Evolutionary conservation across 2,113 vertebrate genomes (phyloP), one percentile per base, ranked within the genome.

Genomic region (Verasper variegatus): DNA sequence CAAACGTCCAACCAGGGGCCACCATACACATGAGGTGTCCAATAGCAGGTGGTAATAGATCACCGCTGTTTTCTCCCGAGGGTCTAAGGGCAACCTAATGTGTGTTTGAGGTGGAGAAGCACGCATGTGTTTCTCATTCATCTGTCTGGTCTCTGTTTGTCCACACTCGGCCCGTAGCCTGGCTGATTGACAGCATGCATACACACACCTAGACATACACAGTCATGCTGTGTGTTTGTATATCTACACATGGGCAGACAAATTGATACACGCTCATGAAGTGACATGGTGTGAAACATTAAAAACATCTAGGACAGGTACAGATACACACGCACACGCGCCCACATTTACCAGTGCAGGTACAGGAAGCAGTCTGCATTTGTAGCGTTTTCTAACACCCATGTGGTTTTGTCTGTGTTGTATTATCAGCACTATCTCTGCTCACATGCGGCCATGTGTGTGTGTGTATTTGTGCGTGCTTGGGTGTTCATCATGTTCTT

Each of bases 51-150:
- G 12, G 55, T 27, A 26, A 27, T 15, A 27, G 58, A 54, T 60
- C 45, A 59, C 18, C 1, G 7, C 55, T 58, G 62, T 67, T 68
- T 76, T 74, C 74, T 72, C 59, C 31, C 57, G 40, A 17, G 7
- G 71, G 47, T 65, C 21, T 20, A 52, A 73, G 56, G 71, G 24
- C 21, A 27, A 68, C 23, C 4, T 62, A 52, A 72, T 82, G 66
- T 45, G 20, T 56, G 60, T 68, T 37, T 66, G 60, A 72, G 56
- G 55, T 60, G 68, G 56, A 12, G 57, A 83, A 80, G 66, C 74
- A 81, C 52, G n/a, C 75, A 76, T 70, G 52, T 78, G 76, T 81
- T 86, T 86, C 75, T 63, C 75, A 80, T 87, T 80, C 70, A 68
- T 76, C 52, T 70, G 37, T 70, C 40, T 59, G 60, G 69, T 56